phyloP scores from a whole-genome alignment of 2,113 vertebrate genomes.

The Chionodraco myersi region DNA sequence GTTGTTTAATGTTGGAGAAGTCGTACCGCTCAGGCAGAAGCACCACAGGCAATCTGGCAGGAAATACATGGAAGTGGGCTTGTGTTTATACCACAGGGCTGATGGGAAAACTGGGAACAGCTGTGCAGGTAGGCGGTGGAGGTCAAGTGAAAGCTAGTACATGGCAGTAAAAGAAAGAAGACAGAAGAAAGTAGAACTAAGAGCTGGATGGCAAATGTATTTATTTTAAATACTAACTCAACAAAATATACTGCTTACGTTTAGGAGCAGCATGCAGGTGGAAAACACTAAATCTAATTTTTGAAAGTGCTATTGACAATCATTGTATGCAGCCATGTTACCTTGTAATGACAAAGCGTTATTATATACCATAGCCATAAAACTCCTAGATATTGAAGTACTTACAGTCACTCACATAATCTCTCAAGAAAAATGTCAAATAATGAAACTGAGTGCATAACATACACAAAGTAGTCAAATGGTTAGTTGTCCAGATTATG shows the following conservation, averaged over 20 bases:
- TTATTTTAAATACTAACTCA: background rate
- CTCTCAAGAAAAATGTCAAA: background rate
- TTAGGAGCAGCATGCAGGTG: background rate
- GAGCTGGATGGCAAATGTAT: background rate
- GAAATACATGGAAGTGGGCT: background rate
- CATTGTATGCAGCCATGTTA: background rate
- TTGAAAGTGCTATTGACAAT: background rate
- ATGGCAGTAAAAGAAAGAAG: background rate
- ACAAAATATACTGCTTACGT: background rate
- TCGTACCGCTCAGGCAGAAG: background rate
- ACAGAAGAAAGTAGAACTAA: background rate
- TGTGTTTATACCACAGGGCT: background rate
- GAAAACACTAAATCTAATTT: background rate
- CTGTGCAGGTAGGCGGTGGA: conserved; percentile 1
- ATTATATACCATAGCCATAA: background rate
- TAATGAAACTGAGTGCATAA: background rate
- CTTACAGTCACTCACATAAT: background rate
- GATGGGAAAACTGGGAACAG: background rate
- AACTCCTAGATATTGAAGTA: background rate
- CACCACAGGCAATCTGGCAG: background rate
- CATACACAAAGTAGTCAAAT: too few species aligned
- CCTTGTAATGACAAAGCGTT: background rate
- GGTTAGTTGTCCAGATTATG: background rate
- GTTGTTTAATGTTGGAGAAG: background rate
- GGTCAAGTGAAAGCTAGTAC: background rate